Conservation (phyloP, 2,888 invertebrate genomes). For the Bimastos eiseni region DNA sequence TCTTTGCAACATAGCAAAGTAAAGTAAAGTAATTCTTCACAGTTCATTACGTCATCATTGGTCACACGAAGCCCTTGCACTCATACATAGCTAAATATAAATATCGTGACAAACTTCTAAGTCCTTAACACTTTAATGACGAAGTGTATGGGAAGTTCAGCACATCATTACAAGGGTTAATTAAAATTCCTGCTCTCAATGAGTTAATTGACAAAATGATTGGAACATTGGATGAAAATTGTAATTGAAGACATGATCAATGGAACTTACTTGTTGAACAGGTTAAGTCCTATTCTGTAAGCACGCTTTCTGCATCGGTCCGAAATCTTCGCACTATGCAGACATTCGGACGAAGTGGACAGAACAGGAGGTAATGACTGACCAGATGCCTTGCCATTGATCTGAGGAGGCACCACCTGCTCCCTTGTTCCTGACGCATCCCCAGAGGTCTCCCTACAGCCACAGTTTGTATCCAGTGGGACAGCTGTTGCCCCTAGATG, state of each 20-base stretch:
- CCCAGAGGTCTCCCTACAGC: neutral
- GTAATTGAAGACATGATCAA: neutral
- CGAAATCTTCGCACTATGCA: constrained; percentile 47
- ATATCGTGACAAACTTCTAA: neutral
- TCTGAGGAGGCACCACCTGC: too few relatives aligned
- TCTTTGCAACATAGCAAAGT: neutral
- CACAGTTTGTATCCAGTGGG: neutral
- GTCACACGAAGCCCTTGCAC: too few relatives aligned
- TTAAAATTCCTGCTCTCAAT: too few relatives aligned
- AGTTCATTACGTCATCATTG: neutral
- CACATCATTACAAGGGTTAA: too few relatives aligned
- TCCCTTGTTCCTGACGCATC: neutral
- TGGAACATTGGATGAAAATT: neutral
- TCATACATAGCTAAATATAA: neutral
- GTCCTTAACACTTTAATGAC: neutral
- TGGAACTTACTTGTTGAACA: constrained; percentile 71
- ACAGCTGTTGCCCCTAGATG: neutral
- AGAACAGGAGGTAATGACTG: neutral
- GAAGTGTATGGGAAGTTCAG: too few relatives aligned
- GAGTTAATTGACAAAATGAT: neutral
- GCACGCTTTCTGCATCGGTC: constrained; percentile 74
- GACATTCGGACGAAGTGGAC: neutral
- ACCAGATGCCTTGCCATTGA: neutral
- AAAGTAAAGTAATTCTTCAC: neutral
- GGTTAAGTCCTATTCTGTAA: constrained; percentile 94